Evolutionary conservation across 1,140 invertebrate genomes (phyloP).

Genomic region (Carposina sasakii): DNA sequence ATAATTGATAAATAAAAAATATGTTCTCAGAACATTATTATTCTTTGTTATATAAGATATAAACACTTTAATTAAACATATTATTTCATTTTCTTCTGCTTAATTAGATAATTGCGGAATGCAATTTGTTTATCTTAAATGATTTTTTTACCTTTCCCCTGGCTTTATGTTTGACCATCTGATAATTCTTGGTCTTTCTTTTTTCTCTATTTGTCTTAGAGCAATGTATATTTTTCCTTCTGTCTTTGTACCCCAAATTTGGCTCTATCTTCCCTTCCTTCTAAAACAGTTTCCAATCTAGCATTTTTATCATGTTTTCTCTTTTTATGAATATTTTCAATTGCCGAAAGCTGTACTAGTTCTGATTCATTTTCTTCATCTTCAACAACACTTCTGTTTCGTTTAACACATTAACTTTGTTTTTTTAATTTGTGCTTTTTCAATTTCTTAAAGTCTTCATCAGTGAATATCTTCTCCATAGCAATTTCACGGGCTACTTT

Average conservation of each 20-base stretch:
- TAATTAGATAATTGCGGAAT: slow-evolving; percentile 90
- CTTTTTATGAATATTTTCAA: slow-evolving; percentile 97
- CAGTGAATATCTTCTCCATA: slow-evolving; percentile 87
- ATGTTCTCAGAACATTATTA: too few species aligned
- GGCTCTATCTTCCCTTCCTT: slow-evolving; percentile 88
- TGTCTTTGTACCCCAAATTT: slow-evolving; percentile 92
- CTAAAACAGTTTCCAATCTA: slow-evolving; percentile 86
- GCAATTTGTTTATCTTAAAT: slow-evolving; percentile 94
- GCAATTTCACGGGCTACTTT: slow-evolving; percentile 84
- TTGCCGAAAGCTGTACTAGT: slow-evolving; percentile 88
- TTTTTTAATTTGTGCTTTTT: slow-evolving; percentile 88
- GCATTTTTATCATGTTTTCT: slow-evolving; percentile 91
- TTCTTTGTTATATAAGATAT: too few species aligned
- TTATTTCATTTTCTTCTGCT: slow-evolving; percentile 88
- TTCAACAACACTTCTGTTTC: slow-evolving; percentile 77
- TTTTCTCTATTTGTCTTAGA: slow-evolving; percentile 97
- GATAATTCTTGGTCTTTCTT: slow-evolving; percentile 92
- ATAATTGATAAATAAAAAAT: too few species aligned
- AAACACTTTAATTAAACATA: too few species aligned
- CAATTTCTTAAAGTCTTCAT: slow-evolving; percentile 95
- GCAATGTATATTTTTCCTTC: slow-evolving; percentile 88
- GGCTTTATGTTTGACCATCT: slow-evolving; percentile 96
- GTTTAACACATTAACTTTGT: slow-evolving; percentile 80
- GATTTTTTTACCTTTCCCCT: slow-evolving; percentile 90
- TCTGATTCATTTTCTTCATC: slow-evolving; percentile 76